Conservation (phyloP, 2,888 invertebrate genomes). For the Mythimna pallens region DNA sequence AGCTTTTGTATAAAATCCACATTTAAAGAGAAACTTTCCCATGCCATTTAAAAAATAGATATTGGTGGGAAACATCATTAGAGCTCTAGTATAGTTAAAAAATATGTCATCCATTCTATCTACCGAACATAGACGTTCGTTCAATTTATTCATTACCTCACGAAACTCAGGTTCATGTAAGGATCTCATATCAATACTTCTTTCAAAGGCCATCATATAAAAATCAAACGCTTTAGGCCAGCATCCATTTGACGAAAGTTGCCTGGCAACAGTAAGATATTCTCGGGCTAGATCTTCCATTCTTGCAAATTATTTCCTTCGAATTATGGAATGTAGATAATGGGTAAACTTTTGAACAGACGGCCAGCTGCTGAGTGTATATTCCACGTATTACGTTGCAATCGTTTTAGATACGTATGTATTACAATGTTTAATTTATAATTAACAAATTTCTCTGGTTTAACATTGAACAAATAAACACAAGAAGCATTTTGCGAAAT, state of each 20-base stretch:
- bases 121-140: conserved; percentile 68
- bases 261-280: conserved; percentile 74
- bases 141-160: conserved; percentile 70
- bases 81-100: conserved; percentile 75
- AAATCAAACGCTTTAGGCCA: conserved; percentile 79
- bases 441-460: background rate
- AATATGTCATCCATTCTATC: conserved; percentile 79
- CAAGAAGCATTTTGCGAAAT: background rate
- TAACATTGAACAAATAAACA: conserved; percentile 14
- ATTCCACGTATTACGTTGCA: background rate
- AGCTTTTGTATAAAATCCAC: conserved; percentile 90
- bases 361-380: background rate
- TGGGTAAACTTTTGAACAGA: background rate
- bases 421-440: background rate
- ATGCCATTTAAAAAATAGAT: conserved; percentile 79
- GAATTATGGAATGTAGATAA: background rate
- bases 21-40: conserved; percentile 86
- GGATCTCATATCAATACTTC: conserved; percentile 68
- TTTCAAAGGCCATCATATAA: conserved; percentile 77
- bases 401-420: background rate
- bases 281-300: conserved; percentile 72
- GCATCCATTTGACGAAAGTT: conserved; percentile 68
- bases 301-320: conserved; percentile 8
- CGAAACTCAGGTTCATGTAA: conserved; percentile 78
- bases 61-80: conserved; percentile 76